These are phyloP conservation scores for Neoniphon sammara DNA, from an alignment of 2,797 vertebrate species.

Conservation along the genomic window DNA sequence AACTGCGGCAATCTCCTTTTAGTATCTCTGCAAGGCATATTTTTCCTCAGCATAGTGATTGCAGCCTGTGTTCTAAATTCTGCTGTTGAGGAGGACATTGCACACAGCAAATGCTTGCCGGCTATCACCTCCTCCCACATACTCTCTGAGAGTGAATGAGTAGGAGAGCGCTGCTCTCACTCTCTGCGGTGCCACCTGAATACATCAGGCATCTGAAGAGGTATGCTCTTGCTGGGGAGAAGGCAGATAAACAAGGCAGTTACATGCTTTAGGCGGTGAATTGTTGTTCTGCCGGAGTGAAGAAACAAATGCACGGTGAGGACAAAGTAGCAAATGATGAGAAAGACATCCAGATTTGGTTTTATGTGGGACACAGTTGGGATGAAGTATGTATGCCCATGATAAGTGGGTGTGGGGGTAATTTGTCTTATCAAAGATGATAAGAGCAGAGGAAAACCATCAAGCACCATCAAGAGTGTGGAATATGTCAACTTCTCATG, in stretches of 20 bases:
- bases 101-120: slow-evolving; percentile 68
- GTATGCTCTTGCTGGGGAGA: slow-evolving; percentile 23
- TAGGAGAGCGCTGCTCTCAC: slow-evolving; percentile 71
- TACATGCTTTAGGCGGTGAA: slow-evolving; percentile 14
- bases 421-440: slow-evolving; percentile 20
- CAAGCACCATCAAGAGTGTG: slow-evolving; percentile 10
- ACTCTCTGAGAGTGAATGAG: slow-evolving; percentile 72
- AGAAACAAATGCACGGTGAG: slow-evolving; percentile 29
- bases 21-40: slow-evolving; percentile 35
- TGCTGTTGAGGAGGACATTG: slow-evolving; percentile 69
- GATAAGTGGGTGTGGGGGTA: slow-evolving; percentile 14
- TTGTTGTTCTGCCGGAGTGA: neutral
- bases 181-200: slow-evolving; percentile 63
- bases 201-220: slow-evolving; percentile 51
- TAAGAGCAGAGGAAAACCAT: slow-evolving; percentile 11
- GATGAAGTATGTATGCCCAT: neutral
- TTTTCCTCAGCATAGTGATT: slow-evolving; percentile 64
- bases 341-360: neutral
- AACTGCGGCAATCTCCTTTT: slow-evolving; percentile 43
- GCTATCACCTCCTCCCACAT: slow-evolving; percentile 81
- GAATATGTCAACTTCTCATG: slow-evolving; percentile 14
- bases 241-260: slow-evolving; percentile 36
- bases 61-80: slow-evolving; percentile 68
- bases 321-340: slow-evolving; percentile 4
- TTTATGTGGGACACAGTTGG: slow-evolving; percentile 5